Percentiles rank a stretch among this genome's conserved stretches.
These are phyloP conservation scores for Apostichopus parvimensis DNA, from an alignment of 35 echinoderm and acorn worm species.

Conservation along the genomic window DNA sequence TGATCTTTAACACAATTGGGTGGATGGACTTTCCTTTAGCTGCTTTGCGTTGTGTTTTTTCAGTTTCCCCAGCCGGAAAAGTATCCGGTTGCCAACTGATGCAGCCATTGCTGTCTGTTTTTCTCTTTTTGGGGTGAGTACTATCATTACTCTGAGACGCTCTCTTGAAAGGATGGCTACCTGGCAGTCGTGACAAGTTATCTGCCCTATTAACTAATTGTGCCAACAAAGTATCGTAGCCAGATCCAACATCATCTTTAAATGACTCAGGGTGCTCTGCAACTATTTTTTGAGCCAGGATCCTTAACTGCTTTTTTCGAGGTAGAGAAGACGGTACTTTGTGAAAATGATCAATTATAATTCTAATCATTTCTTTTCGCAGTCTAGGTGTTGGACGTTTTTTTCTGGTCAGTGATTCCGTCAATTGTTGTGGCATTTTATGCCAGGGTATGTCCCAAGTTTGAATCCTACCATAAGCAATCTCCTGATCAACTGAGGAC, in stretches of 20 bases:
- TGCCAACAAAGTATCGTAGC: background rate
- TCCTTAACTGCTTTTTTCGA: background rate
- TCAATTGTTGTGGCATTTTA: slow-evolving; percentile 5
- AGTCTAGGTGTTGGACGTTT: background rate
- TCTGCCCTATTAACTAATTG: too few species aligned
- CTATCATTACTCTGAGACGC: background rate
- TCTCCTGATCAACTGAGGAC: background rate
- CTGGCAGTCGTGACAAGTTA: background rate
- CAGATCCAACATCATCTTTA: background rate
- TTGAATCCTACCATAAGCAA: too few species aligned
- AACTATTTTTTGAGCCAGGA: background rate
- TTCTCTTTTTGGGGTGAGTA: background rate
- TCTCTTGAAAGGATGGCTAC: too few species aligned
- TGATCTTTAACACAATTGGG: too few species aligned
- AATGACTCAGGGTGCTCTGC: background rate
- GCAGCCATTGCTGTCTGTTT: slow-evolving; percentile 4
- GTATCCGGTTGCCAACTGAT: slow-evolving; percentile 3
- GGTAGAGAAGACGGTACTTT: background rate
- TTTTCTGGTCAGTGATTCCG: background rate
- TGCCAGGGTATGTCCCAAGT: background rate
- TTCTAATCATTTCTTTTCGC: too few species aligned
- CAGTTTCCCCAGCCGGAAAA: slow-evolving; percentile 2
- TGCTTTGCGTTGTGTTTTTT: too few species aligned
- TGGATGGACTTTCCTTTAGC: too few species aligned
- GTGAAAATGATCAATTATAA: too few species aligned